phyloP scores from a whole-genome alignment of 1,140 invertebrate species.

The Nasonia longicornis region DNA sequence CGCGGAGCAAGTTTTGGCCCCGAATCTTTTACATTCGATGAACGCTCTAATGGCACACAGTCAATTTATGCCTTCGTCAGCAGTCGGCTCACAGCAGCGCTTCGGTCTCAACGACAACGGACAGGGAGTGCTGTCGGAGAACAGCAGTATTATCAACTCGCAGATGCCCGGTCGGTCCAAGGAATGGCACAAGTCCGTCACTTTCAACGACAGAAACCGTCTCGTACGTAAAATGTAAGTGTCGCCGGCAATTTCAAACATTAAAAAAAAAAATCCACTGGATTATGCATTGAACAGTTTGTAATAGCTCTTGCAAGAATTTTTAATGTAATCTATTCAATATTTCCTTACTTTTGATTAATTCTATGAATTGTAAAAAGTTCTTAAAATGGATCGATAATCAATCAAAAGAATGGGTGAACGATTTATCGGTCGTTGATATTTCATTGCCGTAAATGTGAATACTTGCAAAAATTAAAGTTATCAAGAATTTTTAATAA shows the following conservation, averaged over 20 bases:
- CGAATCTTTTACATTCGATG: conserved; percentile 43
- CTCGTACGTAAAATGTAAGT: conserved; percentile 45
- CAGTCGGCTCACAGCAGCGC: conserved; percentile 34
- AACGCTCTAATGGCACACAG: conserved; percentile 37
- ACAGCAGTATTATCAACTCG: conserved; percentile 42
- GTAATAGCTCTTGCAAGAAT: too few relatives aligned
- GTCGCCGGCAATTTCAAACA: background rate
- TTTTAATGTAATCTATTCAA: too few relatives aligned
- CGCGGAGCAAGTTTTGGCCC: conserved; percentile 26
- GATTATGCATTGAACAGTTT: too few relatives aligned
- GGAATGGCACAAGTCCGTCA: conserved; percentile 44
- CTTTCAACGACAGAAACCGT: conserved; percentile 42
- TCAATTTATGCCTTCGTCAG: conserved; percentile 40
- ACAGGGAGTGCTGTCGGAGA: conserved; percentile 40
- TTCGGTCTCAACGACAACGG: conserved; percentile 26
- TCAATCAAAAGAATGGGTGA: too few relatives aligned
- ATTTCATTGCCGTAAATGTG: too few relatives aligned
- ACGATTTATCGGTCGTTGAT: too few relatives aligned
- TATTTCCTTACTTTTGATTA: too few relatives aligned
- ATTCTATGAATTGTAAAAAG: too few relatives aligned
- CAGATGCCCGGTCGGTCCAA: conserved; percentile 39
- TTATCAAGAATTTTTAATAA: background rate
- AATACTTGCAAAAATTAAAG: background rate
- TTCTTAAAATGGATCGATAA: too few relatives aligned
- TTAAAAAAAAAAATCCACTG: too few relatives aligned